Evolutionary conservation across 2,113 vertebrate species (phyloP).

Genomic region (Atrichornis clamosus): DNA sequence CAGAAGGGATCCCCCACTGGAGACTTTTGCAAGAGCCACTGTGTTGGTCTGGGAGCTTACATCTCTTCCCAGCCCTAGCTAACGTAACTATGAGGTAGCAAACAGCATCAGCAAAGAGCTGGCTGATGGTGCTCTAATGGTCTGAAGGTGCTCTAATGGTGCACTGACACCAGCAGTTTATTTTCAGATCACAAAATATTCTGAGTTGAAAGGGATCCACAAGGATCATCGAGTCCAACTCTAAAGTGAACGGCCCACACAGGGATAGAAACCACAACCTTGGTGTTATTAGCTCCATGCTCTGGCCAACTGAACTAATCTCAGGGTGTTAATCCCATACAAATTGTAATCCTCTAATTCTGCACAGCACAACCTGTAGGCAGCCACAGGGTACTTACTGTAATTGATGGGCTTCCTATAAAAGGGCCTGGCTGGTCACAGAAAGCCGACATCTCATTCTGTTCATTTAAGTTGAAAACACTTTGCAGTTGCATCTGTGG

Average conservation of each 20-base stretch:
- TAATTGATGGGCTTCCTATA: neutral
- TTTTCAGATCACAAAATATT: neutral
- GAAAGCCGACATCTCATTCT: neutral
- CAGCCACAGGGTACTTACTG: neutral
- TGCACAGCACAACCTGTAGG: neutral
- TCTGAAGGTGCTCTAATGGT: neutral
- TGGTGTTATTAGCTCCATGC: neutral
- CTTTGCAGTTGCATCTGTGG: neutral
- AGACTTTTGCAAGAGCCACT: neutral
- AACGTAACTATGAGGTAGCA: neutral
- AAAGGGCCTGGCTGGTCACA: neutral
- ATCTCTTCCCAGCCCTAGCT: accelerated
- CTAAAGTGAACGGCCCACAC: neutral
- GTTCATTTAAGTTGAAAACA: neutral
- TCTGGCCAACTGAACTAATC: neutral
- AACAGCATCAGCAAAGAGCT: neutral
- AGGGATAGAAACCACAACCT: neutral
- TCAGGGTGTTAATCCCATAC: neutral
- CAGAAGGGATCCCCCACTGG: neutral
- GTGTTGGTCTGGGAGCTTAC: neutral
- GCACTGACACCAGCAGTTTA: neutral
- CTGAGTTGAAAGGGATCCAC: neutral
- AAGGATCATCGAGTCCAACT: neutral
- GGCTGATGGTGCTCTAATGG: too few relatives aligned
- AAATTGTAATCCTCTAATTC: neutral